Evolutionary conservation across 2,113 vertebrate genomes (phyloP), one percentile per base, ranked within the genome.

Genomic region (Danio rerio): DNA sequence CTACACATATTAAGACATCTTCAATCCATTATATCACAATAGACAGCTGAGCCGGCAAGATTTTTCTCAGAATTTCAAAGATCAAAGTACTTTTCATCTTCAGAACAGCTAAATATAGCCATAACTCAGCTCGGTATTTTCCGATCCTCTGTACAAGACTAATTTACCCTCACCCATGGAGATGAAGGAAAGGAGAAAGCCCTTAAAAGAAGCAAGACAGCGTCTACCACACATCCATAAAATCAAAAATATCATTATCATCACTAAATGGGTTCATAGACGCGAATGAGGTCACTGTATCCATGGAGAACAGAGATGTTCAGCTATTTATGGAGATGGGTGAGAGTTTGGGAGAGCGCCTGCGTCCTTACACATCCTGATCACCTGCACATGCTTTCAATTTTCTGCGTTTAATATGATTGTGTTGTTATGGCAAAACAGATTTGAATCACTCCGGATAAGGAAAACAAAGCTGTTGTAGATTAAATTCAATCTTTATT

Each of bases 261-360:
- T 3, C 6, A 47, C 45, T 43, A 61, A 74, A 82, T 73, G 49
- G 15, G 77, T 79, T 66, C 49, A 66, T 21, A 18, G 61, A 53
- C 66, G 31, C 31, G 31, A 85, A 78, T 82, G 80, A 82, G 75
- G 81, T 80, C 81, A 79, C 13, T 9, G 47, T 58, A 16, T 65
- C 69, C 45, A 75, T 77, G 47, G 50, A 81, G 62, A 72, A 70
- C 75, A 12, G 1, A 31, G 12, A 84, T 45, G 13, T 21, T 65
- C 16, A 21, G 78, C 62, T 61, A 66, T 68, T 42, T 85, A 65
- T 83, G 21, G 50, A 52, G 79, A 78, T 6, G 42, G 58, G 50
- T 18, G 66, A 9, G 49, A 47, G 13, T 21, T 42, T 72, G 7
- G 10, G n/a, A 62, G 16, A 55, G 70, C 45, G 11, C 10, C 53